Base-by-base conservation (phyloP, 2,888 invertebrate genomes). In the Branchellion lobata region DNA sequence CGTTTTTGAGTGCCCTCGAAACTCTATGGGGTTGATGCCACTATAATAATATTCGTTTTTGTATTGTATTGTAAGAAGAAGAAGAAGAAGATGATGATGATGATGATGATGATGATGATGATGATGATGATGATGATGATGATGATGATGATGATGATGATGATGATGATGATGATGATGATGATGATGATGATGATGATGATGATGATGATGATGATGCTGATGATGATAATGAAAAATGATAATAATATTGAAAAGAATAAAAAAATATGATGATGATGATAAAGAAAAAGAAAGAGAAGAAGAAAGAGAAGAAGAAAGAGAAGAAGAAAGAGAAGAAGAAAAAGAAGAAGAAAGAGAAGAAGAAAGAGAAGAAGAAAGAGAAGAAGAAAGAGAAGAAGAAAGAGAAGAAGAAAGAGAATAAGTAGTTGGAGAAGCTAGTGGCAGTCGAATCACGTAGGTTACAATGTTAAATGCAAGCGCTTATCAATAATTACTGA, bases 91-190 rank as follows among this genome's bases (percentile, higher is more conserved):
- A 53, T 76, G 76, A 11, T 65, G 76, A 53, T 76, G 76, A 53
- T 51, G 40, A 51, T 68, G 40, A 51, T 75, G 75, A 75, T 75
- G 51, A 75, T 75, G 75, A 75, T 75, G 51, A 75, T 75, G 75
- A 75, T 72, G 75, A 75, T 75, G 75, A 75, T 75, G 75, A 75
- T 75, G 75, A 75, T 75, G 53, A 51, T 75, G 75, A 51, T 75
- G 75, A 75, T 75, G 75, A 75, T 75, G 75, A 75, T 75, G 51
- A 51, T 75, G 75, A 75, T 68, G 75, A 75, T 68, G 75, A 51
- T 75, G 75, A 75, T 75, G 75, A 75, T 75, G 75, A 72, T 72
- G 14, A 33, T 75, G 72, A 72, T 72, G 14, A 33, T n/a, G 27
- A 36, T 74, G 51, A 29, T 51, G 53, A 51, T 51, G 53, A 51